Base-by-base conservation (phyloP, 2,797 vertebrate genomes). In the Argya squamiceps region DNA sequence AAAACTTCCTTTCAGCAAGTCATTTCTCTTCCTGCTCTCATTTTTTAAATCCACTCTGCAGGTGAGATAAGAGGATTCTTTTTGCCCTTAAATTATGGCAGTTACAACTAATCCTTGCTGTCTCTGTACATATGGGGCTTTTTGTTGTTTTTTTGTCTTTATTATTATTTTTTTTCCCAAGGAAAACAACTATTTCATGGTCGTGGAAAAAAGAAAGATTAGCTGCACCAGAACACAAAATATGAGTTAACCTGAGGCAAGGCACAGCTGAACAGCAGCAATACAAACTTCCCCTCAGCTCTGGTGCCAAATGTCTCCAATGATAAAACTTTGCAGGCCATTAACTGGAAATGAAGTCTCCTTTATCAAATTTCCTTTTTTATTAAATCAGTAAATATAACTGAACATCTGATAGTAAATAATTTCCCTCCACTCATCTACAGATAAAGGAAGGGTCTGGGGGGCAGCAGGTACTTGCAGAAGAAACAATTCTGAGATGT, bases 131-230 rank as follows among this genome's bases (percentile, higher is more conserved):
- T 37, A 56, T 29, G 44, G 60, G 59, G 30, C 59, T 96, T 91
- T 96, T 94, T 93, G 15, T 29, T 47, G 4, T 11, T 69, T 93
- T 73, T 93, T 46, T 46, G 12, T 70, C n/a, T 63, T 64, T 52
- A 4, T 52, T 52, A 4, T 52, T 50, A 32, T 81, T 46, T 77
- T 63, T 34, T 9, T 6, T 16, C 37, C 50, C 34, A 86, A 80
- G 94, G 91, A 89, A 96, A 97, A 39, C 43, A 88, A 94, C 78
- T 75, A 92, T 93, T 93, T 89, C 88, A 24, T 90, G 39, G 37
- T 88, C 10, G 39, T 73, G 68, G 69, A 71, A 86, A 90, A 88
- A 91, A 52, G 30, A 39, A 49, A 93, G 78, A 44, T 93, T 89
- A 90, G 36, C 55, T 93, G 36, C 62, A 77, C 22, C 37, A 70